Evolutionary conservation across 53 echinoderm and acorn worm genomes (phyloP).

Genomic region (Stichopus horrens): DNA sequence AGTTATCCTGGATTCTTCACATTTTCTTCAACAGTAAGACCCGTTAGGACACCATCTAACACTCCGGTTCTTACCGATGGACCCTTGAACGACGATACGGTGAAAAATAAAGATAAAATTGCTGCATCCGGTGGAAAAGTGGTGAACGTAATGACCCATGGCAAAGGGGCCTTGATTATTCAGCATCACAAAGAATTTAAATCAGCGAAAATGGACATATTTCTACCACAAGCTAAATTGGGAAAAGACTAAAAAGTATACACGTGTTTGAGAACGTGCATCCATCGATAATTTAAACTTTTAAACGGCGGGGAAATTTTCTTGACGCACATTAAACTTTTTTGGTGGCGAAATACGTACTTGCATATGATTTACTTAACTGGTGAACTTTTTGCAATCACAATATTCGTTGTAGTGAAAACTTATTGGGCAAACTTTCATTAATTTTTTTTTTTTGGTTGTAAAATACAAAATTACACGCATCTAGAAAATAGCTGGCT

Average conservation of each 20-base stretch:
- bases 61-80: neutral
- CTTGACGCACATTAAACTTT: too few relatives aligned
- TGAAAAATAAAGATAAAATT: neutral
- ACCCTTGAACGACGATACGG: neutral
- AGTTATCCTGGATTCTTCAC: conserved; percentile 1
- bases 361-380: too few relatives aligned
- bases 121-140: neutral
- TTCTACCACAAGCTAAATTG: conserved; percentile 25
- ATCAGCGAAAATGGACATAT: conserved; percentile 9
- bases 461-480: too few relatives aligned
- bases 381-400: too few relatives aligned
- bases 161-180: conserved; percentile 23
- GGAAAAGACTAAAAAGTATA: neutral
- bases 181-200: conserved; percentile 18
- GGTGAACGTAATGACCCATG: conserved; percentile 8
- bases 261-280: too few relatives aligned
- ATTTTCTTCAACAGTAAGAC: neutral
- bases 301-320: too few relatives aligned
- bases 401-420: too few relatives aligned
- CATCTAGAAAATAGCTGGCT: too few relatives aligned
- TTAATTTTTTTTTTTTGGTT: too few relatives aligned
- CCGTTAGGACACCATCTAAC: neutral
- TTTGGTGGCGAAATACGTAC: too few relatives aligned
- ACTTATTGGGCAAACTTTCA: too few relatives aligned
- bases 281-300: too few relatives aligned